phyloP scores from a whole-genome alignment of 2,888 invertebrate genomes.

The Coenonympha glycerion region DNA sequence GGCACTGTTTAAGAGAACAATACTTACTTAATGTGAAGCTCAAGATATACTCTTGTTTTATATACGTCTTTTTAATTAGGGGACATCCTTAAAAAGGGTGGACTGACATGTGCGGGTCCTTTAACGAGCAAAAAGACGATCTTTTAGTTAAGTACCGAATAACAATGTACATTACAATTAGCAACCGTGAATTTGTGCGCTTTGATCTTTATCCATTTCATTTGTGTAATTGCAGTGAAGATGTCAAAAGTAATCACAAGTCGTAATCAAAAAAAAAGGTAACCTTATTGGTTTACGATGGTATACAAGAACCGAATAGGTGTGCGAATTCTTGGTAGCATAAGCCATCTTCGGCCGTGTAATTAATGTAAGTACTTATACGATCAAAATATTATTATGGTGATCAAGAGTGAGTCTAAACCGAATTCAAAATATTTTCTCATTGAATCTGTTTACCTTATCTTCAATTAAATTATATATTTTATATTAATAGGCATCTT shows the following conservation, averaged over 20 bases:
- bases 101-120: constrained; percentile 17
- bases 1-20: constrained; percentile 6
- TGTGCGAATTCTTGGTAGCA: no score
- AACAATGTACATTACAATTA: constrained; percentile 9
- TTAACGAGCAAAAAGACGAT: constrained; percentile 17
- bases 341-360: no score
- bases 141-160: constrained; percentile 15
- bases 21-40: constrained; percentile 7
- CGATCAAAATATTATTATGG: no score
- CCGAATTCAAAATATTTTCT: no score
- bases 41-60: constrained; percentile 10
- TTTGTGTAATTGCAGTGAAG: constrained; percentile 11
- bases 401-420: no score
- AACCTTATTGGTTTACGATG: background rate
- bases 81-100: constrained; percentile 13
- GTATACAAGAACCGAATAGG: background rate
- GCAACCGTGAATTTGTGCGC: constrained; percentile 7
- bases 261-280: background rate
- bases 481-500: no score
- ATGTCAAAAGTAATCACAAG: constrained; percentile 1
- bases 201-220: constrained; percentile 11
- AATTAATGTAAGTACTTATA: no score
- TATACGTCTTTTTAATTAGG: constrained; percentile 20
- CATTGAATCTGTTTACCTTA: no score
- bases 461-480: no score